Evolutionary conservation across 2,113 vertebrate species (phyloP).

Genomic region (Drymodes brunneopygia): DNA sequence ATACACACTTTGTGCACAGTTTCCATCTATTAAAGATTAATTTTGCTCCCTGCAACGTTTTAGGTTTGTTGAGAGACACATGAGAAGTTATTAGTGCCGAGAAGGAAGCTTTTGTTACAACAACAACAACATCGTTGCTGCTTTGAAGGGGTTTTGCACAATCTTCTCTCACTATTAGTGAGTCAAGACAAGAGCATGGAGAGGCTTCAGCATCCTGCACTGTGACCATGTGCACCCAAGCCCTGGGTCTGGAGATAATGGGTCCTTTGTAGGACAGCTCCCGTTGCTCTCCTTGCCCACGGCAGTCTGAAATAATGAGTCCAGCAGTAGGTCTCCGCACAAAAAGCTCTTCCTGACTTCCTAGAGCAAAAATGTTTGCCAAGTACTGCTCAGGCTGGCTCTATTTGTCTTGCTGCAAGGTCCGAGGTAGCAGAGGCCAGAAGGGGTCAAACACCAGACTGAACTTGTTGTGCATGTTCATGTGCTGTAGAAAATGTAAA

Average conservation of each 20-base stretch:
- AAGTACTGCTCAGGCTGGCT: neutral
- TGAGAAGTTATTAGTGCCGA: neutral
- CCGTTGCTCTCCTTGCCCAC: neutral
- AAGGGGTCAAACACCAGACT: neutral
- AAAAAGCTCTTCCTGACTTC: conserved; percentile 11
- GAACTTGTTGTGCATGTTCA: neutral
- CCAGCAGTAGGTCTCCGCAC: neutral
- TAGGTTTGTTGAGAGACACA: neutral
- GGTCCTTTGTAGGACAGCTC: neutral
- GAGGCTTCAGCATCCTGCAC: neutral
- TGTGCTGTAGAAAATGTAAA: neutral
- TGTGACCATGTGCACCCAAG: neutral
- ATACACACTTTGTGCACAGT: neutral
- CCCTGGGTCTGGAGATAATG: neutral
- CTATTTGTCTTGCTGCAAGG: neutral
- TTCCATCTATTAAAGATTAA: neutral
- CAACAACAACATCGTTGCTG: neutral
- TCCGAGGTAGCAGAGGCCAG: neutral
- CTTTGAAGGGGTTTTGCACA: neutral
- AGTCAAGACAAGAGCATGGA: neutral
- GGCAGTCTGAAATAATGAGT: neutral
- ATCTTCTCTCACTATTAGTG: neutral
- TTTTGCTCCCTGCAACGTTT: neutral
- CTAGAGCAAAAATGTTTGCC: conserved; percentile 12
- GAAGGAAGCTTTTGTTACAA: neutral